A percentile compares a stretch with the other conserved stretches of the same genome.
phyloP scores from a whole-genome alignment of 2,113 vertebrate genomes.

The Gymnocephalus cernua region DNA sequence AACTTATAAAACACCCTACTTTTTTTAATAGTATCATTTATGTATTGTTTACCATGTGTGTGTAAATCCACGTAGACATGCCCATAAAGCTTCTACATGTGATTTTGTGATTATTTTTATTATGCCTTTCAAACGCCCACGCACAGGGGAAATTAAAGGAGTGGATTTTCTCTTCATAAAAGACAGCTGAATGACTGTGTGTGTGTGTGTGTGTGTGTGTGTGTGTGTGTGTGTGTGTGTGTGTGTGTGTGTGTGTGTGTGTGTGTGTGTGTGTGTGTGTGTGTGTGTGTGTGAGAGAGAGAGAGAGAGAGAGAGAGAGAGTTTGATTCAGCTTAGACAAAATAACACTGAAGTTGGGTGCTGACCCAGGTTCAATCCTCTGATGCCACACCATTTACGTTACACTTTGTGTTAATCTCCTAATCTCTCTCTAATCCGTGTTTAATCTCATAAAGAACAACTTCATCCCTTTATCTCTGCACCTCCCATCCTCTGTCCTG shows the following conservation, averaged over 20 bases:
- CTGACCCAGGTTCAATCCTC: slow-evolving; percentile 41
- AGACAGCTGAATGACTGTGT: background rate
- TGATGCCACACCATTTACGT: slow-evolving; percentile 56
- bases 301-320: background rate
- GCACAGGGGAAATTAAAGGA: slow-evolving; percentile 16
- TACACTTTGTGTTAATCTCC: slow-evolving; percentile 58
- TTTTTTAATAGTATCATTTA: background rate
- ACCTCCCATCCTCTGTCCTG: background rate
- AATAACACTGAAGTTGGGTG: slow-evolving; percentile 30
- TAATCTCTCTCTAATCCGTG: slow-evolving; percentile 67
- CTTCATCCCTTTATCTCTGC: slow-evolving; percentile 56
- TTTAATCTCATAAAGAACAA: slow-evolving; percentile 65
- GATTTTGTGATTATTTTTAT: background rate
- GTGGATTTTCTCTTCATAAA: slow-evolving; percentile 16
- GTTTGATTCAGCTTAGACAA: slow-evolving; percentile 23
- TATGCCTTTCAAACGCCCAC: slow-evolving; percentile 6
- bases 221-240: background rate
- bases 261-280: slow-evolving; percentile 1
- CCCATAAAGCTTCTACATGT: background rate
- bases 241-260: background rate
- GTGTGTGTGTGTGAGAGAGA: too few relatives aligned
- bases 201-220: background rate
- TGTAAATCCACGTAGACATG: background rate
- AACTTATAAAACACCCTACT: background rate
- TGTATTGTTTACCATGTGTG: background rate